phyloP scores from a whole-genome alignment of 2,888 invertebrate genomes.

The Coleophora flavipennella region DNA sequence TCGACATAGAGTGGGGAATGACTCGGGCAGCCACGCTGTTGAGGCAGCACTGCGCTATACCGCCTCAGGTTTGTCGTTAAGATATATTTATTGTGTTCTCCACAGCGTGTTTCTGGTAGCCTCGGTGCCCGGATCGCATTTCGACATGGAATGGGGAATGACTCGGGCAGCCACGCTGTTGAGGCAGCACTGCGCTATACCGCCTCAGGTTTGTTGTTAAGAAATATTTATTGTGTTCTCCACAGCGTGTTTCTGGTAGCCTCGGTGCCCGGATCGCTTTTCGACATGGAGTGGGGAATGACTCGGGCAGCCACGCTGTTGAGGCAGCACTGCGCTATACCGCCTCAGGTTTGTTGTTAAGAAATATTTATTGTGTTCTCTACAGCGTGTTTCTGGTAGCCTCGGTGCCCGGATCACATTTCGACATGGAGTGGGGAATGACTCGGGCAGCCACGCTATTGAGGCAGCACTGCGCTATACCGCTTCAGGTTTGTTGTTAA shows the following conservation, averaged over 20 bases:
- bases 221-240: slow-evolving; percentile 5
- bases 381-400: slow-evolving; percentile 87
- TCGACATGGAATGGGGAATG: slow-evolving; percentile 76
- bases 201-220: slow-evolving; percentile 30
- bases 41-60: slow-evolving; percentile 74
- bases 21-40: slow-evolving; percentile 75
- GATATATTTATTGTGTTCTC: slow-evolving; percentile 5
- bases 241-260: slow-evolving; percentile 88
- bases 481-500: slow-evolving; percentile 49
- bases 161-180: slow-evolving; percentile 75
- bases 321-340: slow-evolving; percentile 74
- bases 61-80: slow-evolving; percentile 30
- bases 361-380: slow-evolving; percentile 80
- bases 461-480: slow-evolving; percentile 74
- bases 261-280: slow-evolving; percentile 88
- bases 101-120: slow-evolving; percentile 87
- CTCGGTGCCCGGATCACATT: slow-evolving; percentile 88
- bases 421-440: slow-evolving; percentile 76
- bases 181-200: slow-evolving; percentile 74
- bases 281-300: slow-evolving; percentile 76
- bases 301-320: slow-evolving; percentile 75
- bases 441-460: slow-evolving; percentile 75
- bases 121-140: slow-evolving; percentile 88
- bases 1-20: slow-evolving; percentile 76
- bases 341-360: slow-evolving; percentile 49